Evolutionary conservation across 2,797 vertebrate species (phyloP).

Genomic region (Rhadinocentrus ornatus): DNA sequence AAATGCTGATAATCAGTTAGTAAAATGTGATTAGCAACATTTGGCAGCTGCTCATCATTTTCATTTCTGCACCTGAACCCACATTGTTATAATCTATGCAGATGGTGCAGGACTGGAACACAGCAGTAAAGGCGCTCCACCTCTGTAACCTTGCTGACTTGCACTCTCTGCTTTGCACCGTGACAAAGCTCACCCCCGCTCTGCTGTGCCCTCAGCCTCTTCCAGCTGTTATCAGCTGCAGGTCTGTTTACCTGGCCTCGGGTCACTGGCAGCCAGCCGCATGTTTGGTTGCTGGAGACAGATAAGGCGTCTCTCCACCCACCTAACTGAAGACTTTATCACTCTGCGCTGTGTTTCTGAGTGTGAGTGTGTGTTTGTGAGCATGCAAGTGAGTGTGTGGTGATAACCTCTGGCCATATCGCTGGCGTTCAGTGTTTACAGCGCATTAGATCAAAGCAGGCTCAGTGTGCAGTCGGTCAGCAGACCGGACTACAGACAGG

Average conservation of each 20-base stretch:
- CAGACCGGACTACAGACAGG: conserved; percentile 75
- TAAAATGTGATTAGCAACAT: background rate
- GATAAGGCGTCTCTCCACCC: conserved; percentile 86
- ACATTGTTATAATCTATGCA: conserved; percentile 8
- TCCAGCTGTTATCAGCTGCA: conserved; percentile 69
- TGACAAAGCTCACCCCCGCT: conserved; percentile 40
- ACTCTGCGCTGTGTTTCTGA: conserved; percentile 76
- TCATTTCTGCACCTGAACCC: background rate
- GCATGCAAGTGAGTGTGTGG: conserved; percentile 40
- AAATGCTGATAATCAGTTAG: background rate
- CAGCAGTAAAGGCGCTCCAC: conserved; percentile 13
- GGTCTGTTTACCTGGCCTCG: conserved; percentile 83
- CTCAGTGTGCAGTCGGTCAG: conserved; percentile 80
- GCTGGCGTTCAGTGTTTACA: conserved; percentile 66
- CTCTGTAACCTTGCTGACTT: conserved; percentile 52
- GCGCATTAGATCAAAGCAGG: conserved; percentile 85
- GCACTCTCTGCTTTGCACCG: conserved; percentile 47
- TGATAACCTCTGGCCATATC: conserved; percentile 79
- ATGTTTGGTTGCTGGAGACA: conserved; percentile 80
- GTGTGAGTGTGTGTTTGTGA: conserved; percentile 30
- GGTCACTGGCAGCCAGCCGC: conserved; percentile 76
- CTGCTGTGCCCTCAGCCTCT: conserved; percentile 50
- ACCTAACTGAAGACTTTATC: conserved; percentile 83
- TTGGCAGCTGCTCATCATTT: background rate
- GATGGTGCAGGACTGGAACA: conserved; percentile 23